A percentile compares a stretch with the other conserved stretches of the same genome.
Conservation (phyloP, 2,113 vertebrate genomes). For the Lipotes vexillifer region DNA sequence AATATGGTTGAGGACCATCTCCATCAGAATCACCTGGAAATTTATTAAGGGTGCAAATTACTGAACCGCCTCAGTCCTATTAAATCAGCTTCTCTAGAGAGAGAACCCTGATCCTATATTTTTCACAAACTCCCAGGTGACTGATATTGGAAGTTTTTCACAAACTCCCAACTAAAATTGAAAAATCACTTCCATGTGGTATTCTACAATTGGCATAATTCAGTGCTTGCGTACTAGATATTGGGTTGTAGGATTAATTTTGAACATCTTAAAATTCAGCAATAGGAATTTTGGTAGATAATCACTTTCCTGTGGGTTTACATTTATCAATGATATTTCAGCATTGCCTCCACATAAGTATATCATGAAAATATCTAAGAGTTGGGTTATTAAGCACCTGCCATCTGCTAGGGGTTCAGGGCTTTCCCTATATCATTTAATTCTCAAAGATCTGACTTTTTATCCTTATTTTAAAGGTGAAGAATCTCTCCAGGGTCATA, state of each 20-base stretch:
- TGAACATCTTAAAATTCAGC: not conserved
- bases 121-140: not conserved
- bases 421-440: not conserved
- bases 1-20: not conserved
- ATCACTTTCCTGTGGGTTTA: not conserved
- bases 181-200: not conserved
- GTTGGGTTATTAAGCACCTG: not conserved
- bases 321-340: not conserved
- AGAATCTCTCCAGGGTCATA: not conserved
- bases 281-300: not conserved
- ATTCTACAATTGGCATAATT: not conserved
- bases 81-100: not conserved
- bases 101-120: not conserved
- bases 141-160: not conserved
- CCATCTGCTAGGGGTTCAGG: not conserved
- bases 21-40: not conserved
- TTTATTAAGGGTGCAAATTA: not conserved
- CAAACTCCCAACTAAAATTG: not conserved
- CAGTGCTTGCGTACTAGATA: not conserved
- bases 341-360: not conserved
- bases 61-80: not conserved
- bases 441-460: not conserved
- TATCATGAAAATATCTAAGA: not conserved
- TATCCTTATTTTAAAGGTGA: not conserved
- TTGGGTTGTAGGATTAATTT: conserved; percentile 5